Base-by-base conservation (phyloP, 2,113 vertebrate species). In the Cyprinodon tularosa region DNA sequence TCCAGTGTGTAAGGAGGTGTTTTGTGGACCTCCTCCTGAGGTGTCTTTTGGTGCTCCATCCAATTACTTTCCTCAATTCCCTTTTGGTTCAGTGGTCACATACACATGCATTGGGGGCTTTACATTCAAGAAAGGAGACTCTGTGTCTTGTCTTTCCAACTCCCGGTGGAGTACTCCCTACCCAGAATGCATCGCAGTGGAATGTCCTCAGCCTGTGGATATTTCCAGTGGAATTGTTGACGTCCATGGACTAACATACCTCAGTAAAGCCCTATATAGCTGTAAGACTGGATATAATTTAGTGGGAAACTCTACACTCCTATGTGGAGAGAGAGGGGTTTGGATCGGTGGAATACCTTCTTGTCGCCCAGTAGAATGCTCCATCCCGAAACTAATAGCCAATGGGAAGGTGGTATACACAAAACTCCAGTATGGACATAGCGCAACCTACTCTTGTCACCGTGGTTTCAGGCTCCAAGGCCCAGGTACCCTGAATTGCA, bases 171-270 rank as follows among this genome's bases (percentile, higher is more conserved):
- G 96, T 72, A 82, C 78, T 15, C 96, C 96, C 6, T 83, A 95
- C 86, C 98, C 98, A 64, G 96, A 97, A 81, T 99, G 98, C 71
- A 91, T 96, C 72, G 96, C 97, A 0, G 96, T 99, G 5, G 98
- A 99, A 81, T 99, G 98, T 45, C 95, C 96, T 3, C 98, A 99
- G 2, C 98, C 98, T 9, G 95, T 95, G 78, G 97, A 98, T 92
- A 94, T 98, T 81, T 90, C 83, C 38, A 94, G 98, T 0, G 97
- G 98, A 20, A 97, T 98, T 72, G 94, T 98, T 3, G 97, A 99
- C 29, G 96, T 98, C 7, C 98, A 99, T 83, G 98, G 98, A n/a
- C 95, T 99, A 63, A 96, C 96, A 83, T 99, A 97, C 84, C 96
- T 99, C 68, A 99, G 96, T 90, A 97, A 96, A 68, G 98, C 97